phyloP scores from a whole-genome alignment of 2,888 invertebrate genomes.

The Gari tellinella region DNA sequence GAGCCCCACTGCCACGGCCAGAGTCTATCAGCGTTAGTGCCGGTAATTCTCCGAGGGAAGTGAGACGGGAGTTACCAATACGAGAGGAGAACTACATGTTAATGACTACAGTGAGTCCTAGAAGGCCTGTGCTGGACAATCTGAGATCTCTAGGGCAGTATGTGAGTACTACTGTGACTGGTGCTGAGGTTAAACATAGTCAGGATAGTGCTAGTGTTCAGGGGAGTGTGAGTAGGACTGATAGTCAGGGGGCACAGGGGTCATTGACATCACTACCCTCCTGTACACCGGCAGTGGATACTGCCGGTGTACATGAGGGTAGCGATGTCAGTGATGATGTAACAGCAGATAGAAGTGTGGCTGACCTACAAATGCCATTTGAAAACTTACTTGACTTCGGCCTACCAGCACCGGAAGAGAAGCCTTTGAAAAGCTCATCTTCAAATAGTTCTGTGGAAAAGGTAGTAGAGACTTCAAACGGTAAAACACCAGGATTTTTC shows the following conservation, averaged over 20 bases:
- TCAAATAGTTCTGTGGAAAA: constrained; percentile 24
- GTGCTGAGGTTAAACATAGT: constrained; percentile 2
- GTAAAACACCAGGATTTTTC: constrained; percentile 72
- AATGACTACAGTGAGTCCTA: constrained; percentile 70
- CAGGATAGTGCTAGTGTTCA: constrained; percentile 2
- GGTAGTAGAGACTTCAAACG: constrained; percentile 30
- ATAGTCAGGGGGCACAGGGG: no score
- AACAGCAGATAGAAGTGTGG: constrained; percentile 7
- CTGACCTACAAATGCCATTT: constrained; percentile 52
- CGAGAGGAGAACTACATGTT: constrained; percentile 78
- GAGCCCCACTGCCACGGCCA: constrained; percentile 12
- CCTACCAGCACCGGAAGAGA: constrained; percentile 58
- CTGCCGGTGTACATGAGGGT: no score
- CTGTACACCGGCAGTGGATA: no score
- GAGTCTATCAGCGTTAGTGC: constrained; percentile 51
- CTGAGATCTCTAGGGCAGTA: constrained; percentile 61
- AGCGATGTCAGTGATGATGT: not conserved
- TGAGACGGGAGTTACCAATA: constrained; percentile 40
- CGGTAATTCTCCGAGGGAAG: constrained; percentile 56
- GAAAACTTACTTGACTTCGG: constrained; percentile 58
- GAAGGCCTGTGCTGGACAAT: constrained; percentile 62
- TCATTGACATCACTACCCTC: no score
- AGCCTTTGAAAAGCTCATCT: constrained; percentile 25
- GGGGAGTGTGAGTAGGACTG: constrained; percentile 19
- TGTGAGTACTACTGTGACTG: constrained; percentile 30